A percentile compares a stretch with the other conserved stretches of the same genome.
phyloP scores from a whole-genome alignment of 2,113 vertebrate genomes.

The Saguinus midas region DNA sequence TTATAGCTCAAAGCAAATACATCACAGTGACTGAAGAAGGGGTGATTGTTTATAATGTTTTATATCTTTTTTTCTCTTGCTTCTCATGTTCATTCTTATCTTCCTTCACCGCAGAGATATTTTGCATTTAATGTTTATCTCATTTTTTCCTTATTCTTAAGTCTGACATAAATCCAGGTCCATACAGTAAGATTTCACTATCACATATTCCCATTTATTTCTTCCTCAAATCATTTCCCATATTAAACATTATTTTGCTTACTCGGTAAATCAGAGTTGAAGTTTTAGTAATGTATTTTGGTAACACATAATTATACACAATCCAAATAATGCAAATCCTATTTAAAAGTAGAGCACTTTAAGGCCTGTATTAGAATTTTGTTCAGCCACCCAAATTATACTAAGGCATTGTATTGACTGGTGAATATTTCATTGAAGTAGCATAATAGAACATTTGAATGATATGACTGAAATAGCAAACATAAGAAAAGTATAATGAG shows the following conservation, averaged over 20 bases:
- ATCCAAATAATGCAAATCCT: neutral
- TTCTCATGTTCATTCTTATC: neutral
- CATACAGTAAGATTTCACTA: conserved; percentile 69
- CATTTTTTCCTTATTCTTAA: neutral
- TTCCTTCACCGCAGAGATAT: neutral
- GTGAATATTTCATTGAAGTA: neutral
- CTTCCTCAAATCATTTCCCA: neutral
- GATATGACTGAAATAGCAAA: neutral
- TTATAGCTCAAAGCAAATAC: neutral
- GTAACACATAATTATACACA: neutral
- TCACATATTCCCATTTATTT: conserved; percentile 77
- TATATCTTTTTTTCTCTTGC: neutral
- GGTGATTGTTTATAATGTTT: neutral
- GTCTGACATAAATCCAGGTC: conserved; percentile 58
- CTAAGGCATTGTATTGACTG: neutral
- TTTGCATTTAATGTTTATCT: neutral
- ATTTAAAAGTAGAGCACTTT: neutral
- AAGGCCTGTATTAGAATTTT: neutral
- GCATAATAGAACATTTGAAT: neutral
- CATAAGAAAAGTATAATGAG: neutral
- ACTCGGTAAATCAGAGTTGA: neutral
- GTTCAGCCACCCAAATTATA: neutral
- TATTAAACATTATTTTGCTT: conserved; percentile 5
- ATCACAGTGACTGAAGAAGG: neutral
- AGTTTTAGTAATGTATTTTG: neutral